Percentiles rank a stretch among this genome's conserved stretches.
These are phyloP conservation scores for Abrostola triplasia DNA, from an alignment of 2,888 invertebrate species.

Conservation along the genomic window DNA sequence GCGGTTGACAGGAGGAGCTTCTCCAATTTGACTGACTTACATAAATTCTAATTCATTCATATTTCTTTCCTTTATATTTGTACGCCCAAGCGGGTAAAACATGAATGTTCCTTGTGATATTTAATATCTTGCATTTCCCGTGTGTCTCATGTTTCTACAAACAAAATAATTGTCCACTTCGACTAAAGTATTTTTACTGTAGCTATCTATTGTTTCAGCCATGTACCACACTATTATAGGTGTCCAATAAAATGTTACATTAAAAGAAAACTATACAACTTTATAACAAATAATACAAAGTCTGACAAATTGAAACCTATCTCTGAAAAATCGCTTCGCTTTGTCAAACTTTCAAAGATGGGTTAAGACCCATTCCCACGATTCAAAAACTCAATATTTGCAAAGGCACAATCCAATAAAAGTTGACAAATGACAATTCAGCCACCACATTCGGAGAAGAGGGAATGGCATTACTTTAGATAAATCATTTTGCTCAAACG, in stretches of 20 bases:
- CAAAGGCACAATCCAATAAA: slow-evolving; percentile 21
- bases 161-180: too few relatives aligned
- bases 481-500: slow-evolving; percentile 44
- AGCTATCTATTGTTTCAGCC: too few relatives aligned
- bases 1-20: too few relatives aligned
- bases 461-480: slow-evolving; percentile 15
- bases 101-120: too few relatives aligned
- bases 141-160: too few relatives aligned
- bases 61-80: too few relatives aligned
- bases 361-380: background rate
- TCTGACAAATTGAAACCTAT: background rate
- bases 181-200: too few relatives aligned
- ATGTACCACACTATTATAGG: too few relatives aligned
- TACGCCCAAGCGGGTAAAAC: too few relatives aligned
- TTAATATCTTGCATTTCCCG: too few relatives aligned
- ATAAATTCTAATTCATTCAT: too few relatives aligned
- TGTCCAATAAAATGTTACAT: background rate
- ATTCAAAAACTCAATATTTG: slow-evolving; percentile 26
- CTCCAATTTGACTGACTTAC: too few relatives aligned
- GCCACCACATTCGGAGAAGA: slow-evolving; percentile 11
- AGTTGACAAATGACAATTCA: slow-evolving; percentile 48
- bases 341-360: background rate
- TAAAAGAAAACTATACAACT: background rate
- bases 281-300: background rate
- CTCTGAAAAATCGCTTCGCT: background rate